Evolutionary conservation across 2,113 vertebrate species (phyloP).

Genomic region (Corapipo altera): DNA sequence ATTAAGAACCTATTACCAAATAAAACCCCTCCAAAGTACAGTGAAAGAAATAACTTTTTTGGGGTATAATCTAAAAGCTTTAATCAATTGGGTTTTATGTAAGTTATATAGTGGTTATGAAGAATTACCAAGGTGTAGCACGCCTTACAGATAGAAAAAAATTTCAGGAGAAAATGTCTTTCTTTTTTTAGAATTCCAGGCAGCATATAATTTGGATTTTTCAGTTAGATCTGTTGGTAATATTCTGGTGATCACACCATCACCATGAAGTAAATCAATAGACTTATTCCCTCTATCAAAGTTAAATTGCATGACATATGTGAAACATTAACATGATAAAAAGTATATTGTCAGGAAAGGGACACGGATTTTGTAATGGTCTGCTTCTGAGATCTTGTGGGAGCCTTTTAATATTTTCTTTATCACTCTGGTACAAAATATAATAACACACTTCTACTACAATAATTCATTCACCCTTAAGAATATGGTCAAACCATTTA

Average conservation of each 20-base stretch:
- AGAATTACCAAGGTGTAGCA: neutral
- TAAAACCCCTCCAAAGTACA: neutral
- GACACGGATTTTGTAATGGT: neutral
- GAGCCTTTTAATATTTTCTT: constrained; percentile 6
- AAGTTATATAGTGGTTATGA: neutral
- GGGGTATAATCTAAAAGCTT: neutral
- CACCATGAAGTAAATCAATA: constrained; percentile 14
- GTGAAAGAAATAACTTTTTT: neutral
- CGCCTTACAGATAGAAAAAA: neutral
- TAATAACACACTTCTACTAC: neutral
- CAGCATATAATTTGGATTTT: neutral
- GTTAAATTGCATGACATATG: neutral
- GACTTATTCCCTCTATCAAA: neutral
- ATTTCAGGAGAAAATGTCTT: neutral
- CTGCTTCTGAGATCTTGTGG: neutral
- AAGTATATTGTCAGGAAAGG: neutral
- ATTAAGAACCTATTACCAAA: neutral
- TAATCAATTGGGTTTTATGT: neutral
- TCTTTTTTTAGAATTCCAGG: neutral
- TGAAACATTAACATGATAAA: neutral
- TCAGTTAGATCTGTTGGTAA: neutral
- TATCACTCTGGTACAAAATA: neutral
- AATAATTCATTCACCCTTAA: neutral
- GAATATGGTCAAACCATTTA: neutral
- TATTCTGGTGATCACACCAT: neutral